phyloP scores from a whole-genome alignment of 2,888 invertebrate species.

The Lasioglossum oenotherae region DNA sequence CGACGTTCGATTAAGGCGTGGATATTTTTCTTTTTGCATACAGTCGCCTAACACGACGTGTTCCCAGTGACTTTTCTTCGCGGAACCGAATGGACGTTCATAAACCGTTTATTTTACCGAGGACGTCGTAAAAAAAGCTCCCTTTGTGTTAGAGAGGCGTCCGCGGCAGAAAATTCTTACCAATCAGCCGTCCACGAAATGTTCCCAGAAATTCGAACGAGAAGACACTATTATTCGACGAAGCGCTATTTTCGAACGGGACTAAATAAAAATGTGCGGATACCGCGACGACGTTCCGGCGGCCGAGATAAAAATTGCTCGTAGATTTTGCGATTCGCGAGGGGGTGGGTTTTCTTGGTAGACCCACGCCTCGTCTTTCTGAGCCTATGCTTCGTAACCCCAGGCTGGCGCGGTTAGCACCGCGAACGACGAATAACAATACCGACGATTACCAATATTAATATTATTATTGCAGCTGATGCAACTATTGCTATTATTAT shows the following conservation, averaged over 20 bases:
- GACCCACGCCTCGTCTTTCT: conserved; percentile 27
- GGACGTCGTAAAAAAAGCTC: neutral
- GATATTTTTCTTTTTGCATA: conserved; percentile 16
- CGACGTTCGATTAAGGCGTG: conserved; percentile 42
- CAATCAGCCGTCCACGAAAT: conserved; percentile 8
- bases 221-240: conserved; percentile 12
- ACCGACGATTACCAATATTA: conserved; percentile 70
- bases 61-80: neutral
- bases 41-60: neutral
- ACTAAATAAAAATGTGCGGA: neutral
- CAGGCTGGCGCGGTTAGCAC: conserved; percentile 47
- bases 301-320: conserved; percentile 44
- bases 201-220: neutral
- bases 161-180: neutral
- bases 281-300: conserved; percentile 21
- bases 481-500: conserved; percentile 64
- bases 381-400: conserved; percentile 73
- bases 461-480: conserved; percentile 70
- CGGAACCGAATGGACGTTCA: neutral
- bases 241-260: conserved; percentile 33
- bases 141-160: neutral
- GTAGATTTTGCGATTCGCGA: conserved; percentile 45
- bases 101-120: neutral
- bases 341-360: neutral
- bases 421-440: conserved; percentile 56